phyloP scores from a whole-genome alignment of 1,140 invertebrate species.

The Solenopsis fugax region DNA sequence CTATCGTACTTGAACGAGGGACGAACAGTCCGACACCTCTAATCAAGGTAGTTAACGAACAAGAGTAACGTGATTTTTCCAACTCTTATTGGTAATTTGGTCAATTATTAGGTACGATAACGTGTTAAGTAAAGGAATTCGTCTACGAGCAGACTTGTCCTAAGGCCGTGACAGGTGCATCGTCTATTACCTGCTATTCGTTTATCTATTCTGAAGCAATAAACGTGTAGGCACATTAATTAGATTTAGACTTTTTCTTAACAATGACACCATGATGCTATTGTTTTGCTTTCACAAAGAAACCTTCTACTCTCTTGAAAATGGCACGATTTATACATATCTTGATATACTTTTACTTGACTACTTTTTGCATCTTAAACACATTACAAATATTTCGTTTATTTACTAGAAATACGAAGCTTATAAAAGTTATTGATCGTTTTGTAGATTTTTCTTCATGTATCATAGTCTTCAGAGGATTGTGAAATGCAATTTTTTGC shows the following conservation, averaged over 20 bases:
- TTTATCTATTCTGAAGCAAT: conserved; percentile 55
- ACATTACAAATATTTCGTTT: neutral
- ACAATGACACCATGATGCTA: conserved; percentile 23
- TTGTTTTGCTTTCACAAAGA: neutral
- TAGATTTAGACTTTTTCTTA: conserved; percentile 16
- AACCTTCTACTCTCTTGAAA: neutral
- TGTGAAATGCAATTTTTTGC: neutral
- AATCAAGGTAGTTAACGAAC: neutral
- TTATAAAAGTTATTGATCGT: neutral
- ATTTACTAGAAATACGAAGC: neutral
- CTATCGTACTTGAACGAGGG: conserved; percentile 47
- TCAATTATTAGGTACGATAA: conserved; percentile 75
- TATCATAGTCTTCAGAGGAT: neutral
- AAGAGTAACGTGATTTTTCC: conserved; percentile 60
- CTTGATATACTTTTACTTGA: neutral
- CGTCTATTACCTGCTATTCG: neutral
- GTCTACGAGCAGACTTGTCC: conserved; percentile 43
- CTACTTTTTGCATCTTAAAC: neutral
- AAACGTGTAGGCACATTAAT: conserved; percentile 47
- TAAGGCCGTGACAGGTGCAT: conserved; percentile 54
- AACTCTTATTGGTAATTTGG: conserved; percentile 74
- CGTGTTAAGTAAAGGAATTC: conserved; percentile 70
- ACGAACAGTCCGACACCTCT: conserved; percentile 46
- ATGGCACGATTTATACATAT: neutral
- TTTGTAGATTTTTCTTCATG: neutral